A percentile compares a stretch with the other conserved stretches of the same genome.
Evolutionary conservation across 2,113 vertebrate species (phyloP).

Genomic region (Okapia johnstoni): DNA sequence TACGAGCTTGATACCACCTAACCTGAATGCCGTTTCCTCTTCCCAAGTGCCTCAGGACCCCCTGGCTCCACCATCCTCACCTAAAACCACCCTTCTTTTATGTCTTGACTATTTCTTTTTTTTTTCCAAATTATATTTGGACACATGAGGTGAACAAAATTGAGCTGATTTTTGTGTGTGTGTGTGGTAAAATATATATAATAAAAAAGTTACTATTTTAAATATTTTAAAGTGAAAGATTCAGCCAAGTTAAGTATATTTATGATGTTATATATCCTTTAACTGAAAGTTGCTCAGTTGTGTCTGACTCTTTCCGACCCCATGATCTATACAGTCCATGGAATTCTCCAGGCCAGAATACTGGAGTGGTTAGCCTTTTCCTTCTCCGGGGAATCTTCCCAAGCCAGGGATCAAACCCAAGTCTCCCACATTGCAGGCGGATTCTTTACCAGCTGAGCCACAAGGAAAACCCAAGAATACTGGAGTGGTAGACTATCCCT

Average conservation of each 20-base stretch:
- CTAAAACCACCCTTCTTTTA: neutral
- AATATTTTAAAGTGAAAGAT: neutral
- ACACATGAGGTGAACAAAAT: neutral
- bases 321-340: neutral
- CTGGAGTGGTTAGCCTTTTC: neutral
- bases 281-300: neutral
- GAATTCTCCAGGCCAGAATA: neutral
- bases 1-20: accelerated
- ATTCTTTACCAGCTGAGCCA: neutral
- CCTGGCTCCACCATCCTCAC: neutral
- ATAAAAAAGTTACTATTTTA: neutral
- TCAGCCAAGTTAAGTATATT: neutral
- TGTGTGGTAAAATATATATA: neutral
- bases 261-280: neutral
- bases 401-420: neutral
- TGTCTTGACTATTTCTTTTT: neutral
- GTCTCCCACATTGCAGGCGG: neutral
- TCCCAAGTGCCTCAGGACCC: neutral
- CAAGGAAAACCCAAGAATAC: neutral
- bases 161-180: neutral
- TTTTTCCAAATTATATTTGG: neutral
- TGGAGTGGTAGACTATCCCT: neutral
- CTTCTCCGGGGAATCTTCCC: neutral
- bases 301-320: neutral
- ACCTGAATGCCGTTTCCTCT: neutral